Base-by-base conservation (phyloP, 1,140 invertebrate genomes). In the Gonatopus flavifemur region DNA sequence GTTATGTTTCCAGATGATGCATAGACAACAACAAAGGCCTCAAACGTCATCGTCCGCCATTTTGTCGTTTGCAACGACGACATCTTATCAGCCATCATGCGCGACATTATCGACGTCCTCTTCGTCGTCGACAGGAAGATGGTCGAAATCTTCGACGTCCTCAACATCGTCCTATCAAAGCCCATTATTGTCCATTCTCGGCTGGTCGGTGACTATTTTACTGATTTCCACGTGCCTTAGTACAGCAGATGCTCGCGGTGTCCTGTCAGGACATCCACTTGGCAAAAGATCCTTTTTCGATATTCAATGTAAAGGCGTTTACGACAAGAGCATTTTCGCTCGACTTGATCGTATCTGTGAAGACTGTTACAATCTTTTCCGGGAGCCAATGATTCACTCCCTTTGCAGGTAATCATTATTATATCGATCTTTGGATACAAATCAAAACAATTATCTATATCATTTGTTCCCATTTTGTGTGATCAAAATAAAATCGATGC, bases 311-410 rank as follows among this genome's bases (percentile, higher is more conserved):
- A 93, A 93, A 76, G 93, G 93, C 35, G 86, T 91, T 49, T 94
- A 91, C 77, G 88, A 93, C 80, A 89, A 88, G 72, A 86, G 85
- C 60, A 88, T 90, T 71, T 92, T 91, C 76, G 89, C 88, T 24
- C 83, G 87, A 53, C 79, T 95, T 61, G 91, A 94, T 74, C 81
- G 90, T 53, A 89, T 95, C 72, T 95, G 93, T 77, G 91, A 94
- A 76, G 93, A 95, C 75, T 95, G 93, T 75, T 94, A 92, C 80
- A 91, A 93, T 74, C 82, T 96, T 25, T 96, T 94, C 81, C 83
- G 90, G 58, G 91, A 94, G 66, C 88, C 90, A 21, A 85, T 89
- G 68, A 82, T 95, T 55, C 91, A 92, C 72, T 83, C 83, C 56
- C 81, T 91, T 52, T 96, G 93, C 89, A 89, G 90, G 93, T 95